phyloP scores from a whole-genome alignment of 2,888 invertebrate genomes.

The Conus canariensis region DNA sequence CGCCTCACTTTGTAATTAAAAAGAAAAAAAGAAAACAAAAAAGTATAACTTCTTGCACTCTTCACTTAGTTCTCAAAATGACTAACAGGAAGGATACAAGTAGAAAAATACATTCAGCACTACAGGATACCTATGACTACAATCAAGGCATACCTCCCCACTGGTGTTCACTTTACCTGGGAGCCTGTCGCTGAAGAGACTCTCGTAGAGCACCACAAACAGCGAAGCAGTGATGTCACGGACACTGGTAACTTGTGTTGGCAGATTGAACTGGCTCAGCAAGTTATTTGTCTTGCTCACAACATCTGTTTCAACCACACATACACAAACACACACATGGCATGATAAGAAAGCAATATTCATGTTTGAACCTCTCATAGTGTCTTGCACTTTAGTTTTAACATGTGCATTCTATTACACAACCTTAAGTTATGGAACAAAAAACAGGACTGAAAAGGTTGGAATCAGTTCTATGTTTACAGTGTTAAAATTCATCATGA shows the following conservation, averaged over 20 bases:
- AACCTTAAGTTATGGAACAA: neutral
- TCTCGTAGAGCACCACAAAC: conserved; percentile 76
- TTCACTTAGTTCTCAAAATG: too few relatives aligned
- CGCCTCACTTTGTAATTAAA: too few relatives aligned
- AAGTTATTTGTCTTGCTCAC: conserved; percentile 71
- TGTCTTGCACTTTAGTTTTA: neutral
- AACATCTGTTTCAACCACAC: conserved; percentile 57
- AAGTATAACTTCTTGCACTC: too few relatives aligned
- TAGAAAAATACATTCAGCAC: too few relatives aligned
- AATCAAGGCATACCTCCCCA: too few relatives aligned
- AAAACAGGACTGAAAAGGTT: neutral
- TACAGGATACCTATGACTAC: too few relatives aligned
- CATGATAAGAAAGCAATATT: neutral
- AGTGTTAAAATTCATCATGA: too few relatives aligned
- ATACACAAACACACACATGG: neutral
- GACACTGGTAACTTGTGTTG: conserved; percentile 59
- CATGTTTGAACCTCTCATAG: neutral
- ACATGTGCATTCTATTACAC: neutral
- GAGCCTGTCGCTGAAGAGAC: conserved; percentile 74
- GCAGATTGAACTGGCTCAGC: conserved; percentile 71
- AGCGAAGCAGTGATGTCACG: conserved; percentile 71
- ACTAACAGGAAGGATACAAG: too few relatives aligned
- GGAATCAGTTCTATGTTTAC: too few relatives aligned
- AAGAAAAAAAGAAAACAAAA: too few relatives aligned
- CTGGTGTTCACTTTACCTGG: conserved; percentile 60